Evolutionary conservation across 1,140 invertebrate genomes (phyloP).

Genomic region (Apis mellifera): Amel_HAv3.1 CM009937.2:11929001-11929500

Average conservation of each 20-base stretch:
- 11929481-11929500: conserved; percentile 55
- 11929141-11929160: conserved; percentile 19
- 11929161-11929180: conserved; percentile 33
- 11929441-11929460: conserved; percentile 54
- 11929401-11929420: conserved; percentile 58
- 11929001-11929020: conserved; percentile 30
- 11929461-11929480: conserved; percentile 64
- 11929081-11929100: not conserved
- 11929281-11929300: conserved; percentile 67
- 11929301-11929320: conserved; percentile 60
- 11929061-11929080: not conserved
- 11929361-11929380: conserved; percentile 64
- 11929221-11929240: conserved; percentile 47
- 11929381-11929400: conserved; percentile 62
- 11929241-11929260: conserved; percentile 61
- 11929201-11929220: conserved; percentile 48
- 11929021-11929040: not conserved
- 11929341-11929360: conserved; percentile 67
- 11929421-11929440: conserved; percentile 59
- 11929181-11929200: conserved; percentile 28
- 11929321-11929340: conserved; percentile 68
- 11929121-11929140: not conserved
- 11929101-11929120: not conserved
- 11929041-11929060: not conserved
- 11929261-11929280: conserved; percentile 63